Percentiles rank a stretch among this genome's conserved stretches.
These are phyloP conservation scores for Drosophila nebulosa DNA, from an alignment of 1,140 invertebrate species.

Conservation along the genomic window DNA sequence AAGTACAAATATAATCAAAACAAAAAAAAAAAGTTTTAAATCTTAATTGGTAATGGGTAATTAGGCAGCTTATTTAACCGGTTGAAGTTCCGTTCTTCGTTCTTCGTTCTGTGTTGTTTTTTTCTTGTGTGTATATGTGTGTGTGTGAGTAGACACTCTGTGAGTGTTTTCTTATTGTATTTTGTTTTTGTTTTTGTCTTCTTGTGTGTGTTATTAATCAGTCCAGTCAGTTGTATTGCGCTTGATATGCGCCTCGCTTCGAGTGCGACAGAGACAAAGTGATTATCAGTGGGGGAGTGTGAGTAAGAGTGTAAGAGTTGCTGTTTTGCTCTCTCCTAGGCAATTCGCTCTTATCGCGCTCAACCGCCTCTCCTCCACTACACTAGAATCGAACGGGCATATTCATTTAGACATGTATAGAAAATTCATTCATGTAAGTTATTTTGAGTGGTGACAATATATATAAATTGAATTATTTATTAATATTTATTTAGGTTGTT, in stretches of 20 bases:
- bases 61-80: slow-evolving; percentile 19
- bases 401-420: neutral
- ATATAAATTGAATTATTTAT: too few species aligned
- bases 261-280: neutral
- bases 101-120: neutral
- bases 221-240: neutral
- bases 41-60: slow-evolving; percentile 32
- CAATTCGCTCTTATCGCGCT: neutral
- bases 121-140: neutral
- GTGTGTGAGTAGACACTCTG: too few species aligned
- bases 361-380: neutral
- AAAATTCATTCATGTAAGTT: too few species aligned
- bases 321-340: neutral
- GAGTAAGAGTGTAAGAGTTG: neutral
- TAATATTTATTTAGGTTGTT: too few species aligned
- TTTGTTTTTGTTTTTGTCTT: neutral
- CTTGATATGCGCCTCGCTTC: neutral
- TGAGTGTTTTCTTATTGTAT: too few species aligned
- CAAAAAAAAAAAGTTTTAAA: slow-evolving; percentile 1
- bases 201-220: neutral
- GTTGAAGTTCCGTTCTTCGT: slow-evolving; percentile 11
- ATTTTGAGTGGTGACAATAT: too few species aligned
- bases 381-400: neutral
- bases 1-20: slow-evolving; percentile 63
- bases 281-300: too few species aligned